Percentiles rank a stretch among this genome's conserved stretches.
Conservation (phyloP, 2,888 invertebrate genomes). For the Eulithis testata region DNA sequence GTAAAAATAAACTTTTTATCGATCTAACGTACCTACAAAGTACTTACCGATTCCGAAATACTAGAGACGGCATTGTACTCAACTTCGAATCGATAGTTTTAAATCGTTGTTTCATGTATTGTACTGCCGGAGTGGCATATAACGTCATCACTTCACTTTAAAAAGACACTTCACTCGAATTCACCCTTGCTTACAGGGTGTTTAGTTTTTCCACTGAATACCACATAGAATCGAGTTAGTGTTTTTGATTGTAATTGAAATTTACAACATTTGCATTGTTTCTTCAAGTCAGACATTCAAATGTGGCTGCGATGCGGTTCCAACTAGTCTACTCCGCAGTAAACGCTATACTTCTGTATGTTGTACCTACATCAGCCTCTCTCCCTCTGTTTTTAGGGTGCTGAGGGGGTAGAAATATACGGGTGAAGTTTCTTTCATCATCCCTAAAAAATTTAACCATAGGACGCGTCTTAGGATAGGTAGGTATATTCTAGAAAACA, state of each 20-base stretch:
- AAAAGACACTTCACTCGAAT: constrained; percentile 62
- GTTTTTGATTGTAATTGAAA: constrained; percentile 50
- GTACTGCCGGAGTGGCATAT: constrained; percentile 77
- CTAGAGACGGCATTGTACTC: constrained; percentile 86
- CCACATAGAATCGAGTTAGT: constrained; percentile 55
- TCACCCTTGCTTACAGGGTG: constrained; percentile 59
- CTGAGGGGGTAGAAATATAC: constrained; percentile 48
- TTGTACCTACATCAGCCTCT: constrained; percentile 45
- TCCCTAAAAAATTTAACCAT: too few relatives aligned
- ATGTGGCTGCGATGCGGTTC: constrained; percentile 55
- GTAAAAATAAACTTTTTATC: constrained; percentile 46
- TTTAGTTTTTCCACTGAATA: constrained; percentile 62
- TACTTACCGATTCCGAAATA: constrained; percentile 87
- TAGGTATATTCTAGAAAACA: too few relatives aligned
- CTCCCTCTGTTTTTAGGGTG: constrained; percentile 61
- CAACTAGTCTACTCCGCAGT: constrained; percentile 66
- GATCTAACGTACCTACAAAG: constrained; percentile 31
- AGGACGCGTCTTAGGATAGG: too few relatives aligned
- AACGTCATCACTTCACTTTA: constrained; percentile 83
- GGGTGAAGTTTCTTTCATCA: constrained; percentile 43
- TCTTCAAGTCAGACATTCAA: constrained; percentile 75
- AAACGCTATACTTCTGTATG: constrained; percentile 51
- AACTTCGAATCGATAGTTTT: constrained; percentile 72
- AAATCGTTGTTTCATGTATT: constrained; percentile 79
- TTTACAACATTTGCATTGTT: constrained; percentile 48